Evolutionary conservation across 2,113 vertebrate species (phyloP).

Genomic region (Triplophysa rosa): DNA sequence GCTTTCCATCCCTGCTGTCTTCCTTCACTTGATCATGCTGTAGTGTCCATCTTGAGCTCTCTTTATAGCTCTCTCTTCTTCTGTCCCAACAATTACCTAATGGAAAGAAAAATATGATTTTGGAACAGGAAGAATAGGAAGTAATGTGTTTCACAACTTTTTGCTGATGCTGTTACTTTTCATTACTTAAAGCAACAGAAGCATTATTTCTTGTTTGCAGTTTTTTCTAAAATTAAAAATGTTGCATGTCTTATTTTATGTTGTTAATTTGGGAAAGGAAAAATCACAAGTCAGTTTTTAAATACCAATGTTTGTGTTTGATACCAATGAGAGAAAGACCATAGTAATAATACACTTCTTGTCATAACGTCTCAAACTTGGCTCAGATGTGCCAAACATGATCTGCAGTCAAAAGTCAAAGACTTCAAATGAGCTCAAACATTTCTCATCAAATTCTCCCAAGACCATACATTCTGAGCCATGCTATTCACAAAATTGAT

Average conservation of each 20-base stretch:
- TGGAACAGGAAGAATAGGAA: too few relatives aligned
- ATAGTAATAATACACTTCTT: background rate
- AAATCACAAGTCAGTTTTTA: too few relatives aligned
- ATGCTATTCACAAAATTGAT: background rate
- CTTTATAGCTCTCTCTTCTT: background rate
- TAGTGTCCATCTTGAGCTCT: background rate
- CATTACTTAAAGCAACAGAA: too few relatives aligned
- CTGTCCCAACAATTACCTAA: background rate
- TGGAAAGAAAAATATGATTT: too few relatives aligned
- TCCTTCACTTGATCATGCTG: constrained; percentile 4
- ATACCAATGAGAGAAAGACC: too few relatives aligned
- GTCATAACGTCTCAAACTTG: background rate
- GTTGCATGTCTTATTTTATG: too few relatives aligned
- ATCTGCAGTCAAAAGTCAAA: background rate
- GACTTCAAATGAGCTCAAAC: background rate
- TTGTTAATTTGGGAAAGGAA: too few relatives aligned
- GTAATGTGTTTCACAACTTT: too few relatives aligned
- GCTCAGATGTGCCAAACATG: background rate
- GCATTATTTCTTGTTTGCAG: too few relatives aligned
- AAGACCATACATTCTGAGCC: background rate
- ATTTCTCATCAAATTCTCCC: background rate
- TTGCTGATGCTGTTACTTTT: too few relatives aligned
- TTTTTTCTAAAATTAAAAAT: too few relatives aligned
- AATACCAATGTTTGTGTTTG: too few relatives aligned
- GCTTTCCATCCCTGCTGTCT: constrained; percentile 17